Percentiles rank a stretch among this genome's conserved stretches.
Evolutionary conservation across 2,888 invertebrate genomes (phyloP).

Genomic region (Mylabris sibirica): DNA sequence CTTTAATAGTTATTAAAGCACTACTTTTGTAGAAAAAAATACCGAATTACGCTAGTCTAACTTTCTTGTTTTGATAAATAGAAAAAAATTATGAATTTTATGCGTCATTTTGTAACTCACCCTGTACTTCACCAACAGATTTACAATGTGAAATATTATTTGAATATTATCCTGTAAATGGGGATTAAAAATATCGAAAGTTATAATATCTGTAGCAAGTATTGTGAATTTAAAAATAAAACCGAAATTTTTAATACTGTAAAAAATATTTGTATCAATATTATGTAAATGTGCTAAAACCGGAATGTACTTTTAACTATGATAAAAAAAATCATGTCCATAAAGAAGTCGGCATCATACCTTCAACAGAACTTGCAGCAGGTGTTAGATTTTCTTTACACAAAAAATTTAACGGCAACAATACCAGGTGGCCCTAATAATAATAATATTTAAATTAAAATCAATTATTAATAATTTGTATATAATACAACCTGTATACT

Average conservation of each 20-base stretch:
- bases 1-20: no score
- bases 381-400: constrained; percentile 86
- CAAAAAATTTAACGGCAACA: constrained; percentile 90
- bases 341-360: constrained; percentile 88
- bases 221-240: background rate
- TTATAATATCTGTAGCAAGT: constrained; percentile 7
- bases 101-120: background rate
- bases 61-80: no score
- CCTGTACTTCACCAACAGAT: background rate
- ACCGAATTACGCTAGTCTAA: no score
- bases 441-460: constrained; percentile 16
- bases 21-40: no score
- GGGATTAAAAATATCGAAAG: background rate
- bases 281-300: background rate
- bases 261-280: background rate
- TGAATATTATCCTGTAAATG: background rate
- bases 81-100: no score
- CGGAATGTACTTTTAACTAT: background rate
- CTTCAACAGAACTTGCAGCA: constrained; percentile 83
- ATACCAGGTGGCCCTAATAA: constrained; percentile 82
- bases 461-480: constrained; percentile 34
- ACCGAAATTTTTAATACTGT: background rate
- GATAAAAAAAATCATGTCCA: constrained; percentile 74
- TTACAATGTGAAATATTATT: background rate
- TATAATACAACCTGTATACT: constrained; percentile 69